Percentiles rank a stretch among this genome's conserved stretches.
These are phyloP conservation scores for Cathartes aura DNA, from an alignment of 2,113 vertebrate genomes.

Conservation along the genomic window DNA sequence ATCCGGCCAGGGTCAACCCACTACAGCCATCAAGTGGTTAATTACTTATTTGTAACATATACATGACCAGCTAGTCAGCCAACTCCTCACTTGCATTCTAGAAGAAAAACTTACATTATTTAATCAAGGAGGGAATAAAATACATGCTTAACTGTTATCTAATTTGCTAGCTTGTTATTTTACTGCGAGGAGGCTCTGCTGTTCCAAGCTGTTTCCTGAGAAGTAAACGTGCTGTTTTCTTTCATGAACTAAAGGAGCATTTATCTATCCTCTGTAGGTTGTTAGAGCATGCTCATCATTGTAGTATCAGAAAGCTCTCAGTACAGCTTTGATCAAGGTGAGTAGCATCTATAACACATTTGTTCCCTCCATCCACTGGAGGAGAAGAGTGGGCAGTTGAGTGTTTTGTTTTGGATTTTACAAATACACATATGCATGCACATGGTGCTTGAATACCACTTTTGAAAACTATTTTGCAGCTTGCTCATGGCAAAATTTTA, in stretches of 20 bases:
- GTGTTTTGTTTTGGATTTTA: background rate
- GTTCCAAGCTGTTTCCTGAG: background rate
- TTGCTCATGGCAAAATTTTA: background rate
- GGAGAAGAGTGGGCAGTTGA: background rate
- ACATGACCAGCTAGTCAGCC: background rate
- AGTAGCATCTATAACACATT: background rate
- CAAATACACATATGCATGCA: background rate
- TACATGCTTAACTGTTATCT: background rate
- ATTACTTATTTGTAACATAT: background rate
- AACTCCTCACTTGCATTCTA: background rate
- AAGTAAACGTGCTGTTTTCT: background rate
- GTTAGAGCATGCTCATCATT: background rate
- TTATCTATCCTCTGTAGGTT: background rate
- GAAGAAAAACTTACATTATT: background rate
- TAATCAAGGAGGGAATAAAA: background rate
- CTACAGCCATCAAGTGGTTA: background rate
- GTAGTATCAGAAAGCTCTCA: background rate
- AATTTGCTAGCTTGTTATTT: background rate
- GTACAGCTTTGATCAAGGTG: background rate
- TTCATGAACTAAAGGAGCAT: background rate
- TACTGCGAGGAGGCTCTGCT: background rate
- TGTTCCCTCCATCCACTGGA: background rate
- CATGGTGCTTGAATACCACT: background rate
- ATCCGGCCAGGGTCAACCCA: too few species aligned
- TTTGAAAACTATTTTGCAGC: background rate